A percentile compares a stretch with the other conserved stretches of the same genome.
phyloP scores from a whole-genome alignment of 2,888 invertebrate genomes.

The Amiota minor region DNA sequence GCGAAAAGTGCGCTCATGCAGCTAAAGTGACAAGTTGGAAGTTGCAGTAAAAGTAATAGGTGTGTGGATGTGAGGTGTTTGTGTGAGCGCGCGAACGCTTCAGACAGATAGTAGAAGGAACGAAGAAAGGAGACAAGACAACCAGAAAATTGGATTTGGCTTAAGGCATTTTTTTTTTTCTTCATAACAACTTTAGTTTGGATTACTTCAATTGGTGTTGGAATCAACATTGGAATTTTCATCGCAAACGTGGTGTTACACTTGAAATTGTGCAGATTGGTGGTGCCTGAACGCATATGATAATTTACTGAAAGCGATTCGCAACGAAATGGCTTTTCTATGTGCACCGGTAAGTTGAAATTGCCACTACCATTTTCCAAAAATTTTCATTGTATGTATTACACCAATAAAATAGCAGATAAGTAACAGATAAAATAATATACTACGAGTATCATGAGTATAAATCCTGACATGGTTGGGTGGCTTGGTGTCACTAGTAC shows the following conservation, averaged over 20 bases:
- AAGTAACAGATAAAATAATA: too few species aligned
- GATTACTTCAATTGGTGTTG: constrained; percentile 42
- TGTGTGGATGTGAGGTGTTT: too few species aligned
- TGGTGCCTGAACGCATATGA: constrained; percentile 44
- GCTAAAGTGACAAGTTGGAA: constrained; percentile 13
- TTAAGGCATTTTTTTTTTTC: constrained; percentile 27
- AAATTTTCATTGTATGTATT: too few species aligned
- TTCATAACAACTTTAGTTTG: constrained; percentile 12
- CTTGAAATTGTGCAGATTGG: background rate
- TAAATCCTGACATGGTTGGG: too few species aligned
- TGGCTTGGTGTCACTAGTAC: too few species aligned
- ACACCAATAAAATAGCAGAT: too few species aligned
- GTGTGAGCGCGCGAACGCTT: background rate
- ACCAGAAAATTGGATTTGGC: constrained; percentile 58
- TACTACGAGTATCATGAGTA: too few species aligned
- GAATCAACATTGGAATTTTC: constrained; percentile 39
- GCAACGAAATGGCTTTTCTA: constrained; percentile 66
- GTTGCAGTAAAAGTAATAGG: background rate
- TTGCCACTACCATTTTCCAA: too few species aligned
- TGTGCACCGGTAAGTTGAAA: constrained; percentile 54
- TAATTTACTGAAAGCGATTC: constrained; percentile 55
- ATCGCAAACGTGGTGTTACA: background rate
- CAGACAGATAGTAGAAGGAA: background rate
- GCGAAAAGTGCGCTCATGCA: constrained; percentile 21
- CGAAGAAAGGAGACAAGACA: constrained; percentile 33